Evolutionary conservation across 2,797 vertebrate genomes (phyloP).

Genomic region (Pangasius larnaudii): DNA sequence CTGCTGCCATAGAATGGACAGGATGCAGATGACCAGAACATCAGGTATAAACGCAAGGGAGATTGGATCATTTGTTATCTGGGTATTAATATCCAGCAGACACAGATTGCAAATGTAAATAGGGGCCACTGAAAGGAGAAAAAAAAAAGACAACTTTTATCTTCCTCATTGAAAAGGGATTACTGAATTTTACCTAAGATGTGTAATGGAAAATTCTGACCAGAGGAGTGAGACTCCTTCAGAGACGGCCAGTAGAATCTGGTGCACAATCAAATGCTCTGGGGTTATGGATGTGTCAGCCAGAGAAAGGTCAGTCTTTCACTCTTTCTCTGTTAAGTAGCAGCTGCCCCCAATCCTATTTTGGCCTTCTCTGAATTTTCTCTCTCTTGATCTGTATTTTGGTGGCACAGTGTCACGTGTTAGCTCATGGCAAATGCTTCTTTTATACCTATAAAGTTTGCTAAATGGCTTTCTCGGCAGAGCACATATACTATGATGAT

Average conservation of each 20-base stretch:
- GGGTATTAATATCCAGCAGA: background rate
- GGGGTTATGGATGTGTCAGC: conserved; percentile 52
- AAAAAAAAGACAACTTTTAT: background rate
- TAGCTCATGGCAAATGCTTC: conserved; percentile 60
- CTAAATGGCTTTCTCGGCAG: conserved; percentile 64
- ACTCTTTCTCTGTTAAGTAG: conserved; percentile 34
- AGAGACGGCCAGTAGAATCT: conserved; percentile 35
- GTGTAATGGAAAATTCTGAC: conserved; percentile 48
- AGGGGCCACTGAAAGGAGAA: background rate
- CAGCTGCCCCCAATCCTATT: conserved; percentile 45
- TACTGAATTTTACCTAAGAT: conserved; percentile 27
- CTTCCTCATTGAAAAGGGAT: conserved; percentile 7
- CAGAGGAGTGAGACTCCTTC: conserved; percentile 38
- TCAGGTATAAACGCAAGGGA: background rate
- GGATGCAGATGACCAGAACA: background rate
- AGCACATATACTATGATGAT: conserved; percentile 38
- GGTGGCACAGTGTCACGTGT: conserved; percentile 36
- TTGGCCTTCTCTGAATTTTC: conserved; percentile 40
- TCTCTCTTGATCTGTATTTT: background rate
- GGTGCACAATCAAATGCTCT: conserved; percentile 46
- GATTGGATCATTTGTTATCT: background rate
- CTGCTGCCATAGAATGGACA: background rate
- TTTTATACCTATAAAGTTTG: conserved; percentile 66
- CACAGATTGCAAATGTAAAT: background rate
- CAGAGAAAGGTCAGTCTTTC: conserved; percentile 53